A percentile compares a stretch with the other conserved stretches of the same genome.
These are phyloP conservation scores for Apostichopus japonicus DNA, from an alignment of 35 echinoderm and acorn worm species.

Conservation along the genomic window DNA sequence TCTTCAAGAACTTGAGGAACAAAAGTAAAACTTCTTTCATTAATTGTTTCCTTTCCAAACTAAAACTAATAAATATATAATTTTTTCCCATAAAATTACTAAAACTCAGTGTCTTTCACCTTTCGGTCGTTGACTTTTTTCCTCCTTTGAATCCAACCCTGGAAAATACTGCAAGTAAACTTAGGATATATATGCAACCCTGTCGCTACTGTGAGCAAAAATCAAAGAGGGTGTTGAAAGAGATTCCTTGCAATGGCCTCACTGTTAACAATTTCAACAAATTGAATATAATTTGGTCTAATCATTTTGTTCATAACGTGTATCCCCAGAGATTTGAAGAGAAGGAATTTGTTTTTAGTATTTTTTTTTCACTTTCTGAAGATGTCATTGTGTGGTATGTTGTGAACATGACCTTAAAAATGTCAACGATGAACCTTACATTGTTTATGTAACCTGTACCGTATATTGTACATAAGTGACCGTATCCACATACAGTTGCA, in stretches of 20 bases:
- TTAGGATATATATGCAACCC: background rate
- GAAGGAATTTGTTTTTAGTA: background rate
- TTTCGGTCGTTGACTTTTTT: background rate
- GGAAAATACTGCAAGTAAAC: too few species aligned
- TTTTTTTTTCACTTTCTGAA: background rate
- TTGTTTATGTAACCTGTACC: too few species aligned
- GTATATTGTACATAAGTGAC: too few species aligned
- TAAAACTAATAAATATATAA: too few species aligned
- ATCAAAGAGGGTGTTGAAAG: background rate
- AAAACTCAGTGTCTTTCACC: background rate
- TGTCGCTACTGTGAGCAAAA: background rate
- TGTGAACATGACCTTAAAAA: too few species aligned
- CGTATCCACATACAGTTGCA: too few species aligned
- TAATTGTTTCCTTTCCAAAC: too few species aligned
- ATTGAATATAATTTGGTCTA: background rate
- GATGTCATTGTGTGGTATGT: background rate
- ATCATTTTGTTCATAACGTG: background rate
- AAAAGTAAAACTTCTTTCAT: background rate
- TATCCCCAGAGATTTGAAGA: background rate
- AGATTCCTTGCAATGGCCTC: background rate
- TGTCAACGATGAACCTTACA: too few species aligned
- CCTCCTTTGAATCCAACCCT: background rate
- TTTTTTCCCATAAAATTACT: too few species aligned
- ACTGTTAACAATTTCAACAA: background rate
- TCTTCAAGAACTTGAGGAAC: background rate